A percentile compares a stretch with the other conserved stretches of the same genome.
phyloP scores from a whole-genome alignment of 2,797 vertebrate species.

The Sciaenops ocellatus region DNA sequence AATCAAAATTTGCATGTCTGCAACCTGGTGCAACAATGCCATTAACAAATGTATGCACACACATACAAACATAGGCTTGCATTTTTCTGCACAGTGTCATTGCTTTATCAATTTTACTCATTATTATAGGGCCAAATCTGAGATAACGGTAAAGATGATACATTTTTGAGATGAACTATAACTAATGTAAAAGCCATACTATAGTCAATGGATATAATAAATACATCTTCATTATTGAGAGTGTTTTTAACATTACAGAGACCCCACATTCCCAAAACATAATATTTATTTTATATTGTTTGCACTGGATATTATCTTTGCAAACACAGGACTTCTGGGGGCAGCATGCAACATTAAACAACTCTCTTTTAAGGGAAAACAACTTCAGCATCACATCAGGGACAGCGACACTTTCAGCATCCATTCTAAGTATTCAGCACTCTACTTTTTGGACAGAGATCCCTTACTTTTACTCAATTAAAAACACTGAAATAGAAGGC shows the following conservation, averaged over 20 bases:
- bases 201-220: not conserved
- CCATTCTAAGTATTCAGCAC: not conserved
- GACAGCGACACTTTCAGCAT: not conserved
- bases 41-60: not conserved
- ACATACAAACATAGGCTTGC: not conserved
- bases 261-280: not conserved
- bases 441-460: not conserved
- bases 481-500: not conserved
- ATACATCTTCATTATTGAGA: not conserved
- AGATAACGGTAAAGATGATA: not conserved
- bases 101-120: not conserved
- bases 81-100: not conserved
- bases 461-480: not conserved
- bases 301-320: not conserved
- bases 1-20: conserved; percentile 9
- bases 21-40: not conserved
- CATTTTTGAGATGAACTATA: not conserved
- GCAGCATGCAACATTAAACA: not conserved
- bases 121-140: not conserved
- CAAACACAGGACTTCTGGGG: not conserved
- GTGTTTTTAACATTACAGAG: not conserved
- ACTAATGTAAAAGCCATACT: not conserved
- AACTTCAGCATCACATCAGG: not conserved
- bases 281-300: not conserved
- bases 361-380: not conserved